Evolutionary conservation across 2,797 vertebrate genomes (phyloP).

Genomic region (Alauda arvensis): DNA sequence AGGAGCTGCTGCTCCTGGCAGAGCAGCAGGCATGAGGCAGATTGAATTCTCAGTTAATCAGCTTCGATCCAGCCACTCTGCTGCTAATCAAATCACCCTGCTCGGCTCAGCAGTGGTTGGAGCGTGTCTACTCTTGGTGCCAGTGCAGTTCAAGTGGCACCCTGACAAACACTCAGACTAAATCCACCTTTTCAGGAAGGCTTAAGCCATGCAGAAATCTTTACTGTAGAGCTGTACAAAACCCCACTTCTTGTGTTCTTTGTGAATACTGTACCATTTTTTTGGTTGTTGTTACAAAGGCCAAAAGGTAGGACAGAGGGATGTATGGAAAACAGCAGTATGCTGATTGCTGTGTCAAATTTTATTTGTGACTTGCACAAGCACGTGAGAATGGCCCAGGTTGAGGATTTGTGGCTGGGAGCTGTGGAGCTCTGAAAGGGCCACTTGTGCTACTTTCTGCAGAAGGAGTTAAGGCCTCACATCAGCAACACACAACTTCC

Average conservation of each 20-base stretch:
- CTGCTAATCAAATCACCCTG: neutral
- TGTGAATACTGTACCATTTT: neutral
- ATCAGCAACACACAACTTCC: conserved; percentile 11
- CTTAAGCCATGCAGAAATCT: neutral
- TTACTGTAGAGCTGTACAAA: neutral
- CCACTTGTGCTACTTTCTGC: neutral
- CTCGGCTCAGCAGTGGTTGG: neutral
- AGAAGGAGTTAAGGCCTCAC: neutral
- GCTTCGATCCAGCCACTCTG: neutral
- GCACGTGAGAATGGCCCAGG: neutral
- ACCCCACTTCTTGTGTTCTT: neutral
- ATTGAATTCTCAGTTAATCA: neutral
- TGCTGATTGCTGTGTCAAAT: fast-evolving
- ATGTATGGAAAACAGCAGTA: neutral
- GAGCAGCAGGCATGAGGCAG: neutral
- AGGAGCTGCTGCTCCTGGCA: neutral
- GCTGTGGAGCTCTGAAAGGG: neutral
- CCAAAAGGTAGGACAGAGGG: neutral
- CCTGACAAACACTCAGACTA: neutral
- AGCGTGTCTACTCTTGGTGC: neutral
- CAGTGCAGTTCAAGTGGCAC: neutral
- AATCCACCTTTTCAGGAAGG: neutral
- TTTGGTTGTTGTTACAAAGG: neutral
- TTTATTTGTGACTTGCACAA: neutral
- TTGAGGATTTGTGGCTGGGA: neutral